These are phyloP conservation scores for Girardinus metallicus DNA, from an alignment of 2,797 vertebrate genomes.

Conservation along the genomic window DNA sequence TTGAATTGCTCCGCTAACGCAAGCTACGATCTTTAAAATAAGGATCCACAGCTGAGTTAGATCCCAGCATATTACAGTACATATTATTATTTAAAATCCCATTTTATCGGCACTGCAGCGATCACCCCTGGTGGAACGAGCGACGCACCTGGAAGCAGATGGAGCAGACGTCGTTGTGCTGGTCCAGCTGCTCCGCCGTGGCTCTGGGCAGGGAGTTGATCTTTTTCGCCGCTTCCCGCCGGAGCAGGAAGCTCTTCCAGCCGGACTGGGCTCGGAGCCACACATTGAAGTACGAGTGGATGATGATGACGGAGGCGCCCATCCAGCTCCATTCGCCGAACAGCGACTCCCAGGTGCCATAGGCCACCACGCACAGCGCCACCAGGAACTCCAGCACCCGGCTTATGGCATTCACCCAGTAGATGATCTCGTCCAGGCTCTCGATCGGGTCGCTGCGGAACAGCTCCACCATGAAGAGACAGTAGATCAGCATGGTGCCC, in stretches of 20 bases:
- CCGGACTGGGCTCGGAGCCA: conserved; percentile 89
- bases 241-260: conserved; percentile 89
- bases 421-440: conserved; percentile 88
- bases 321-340: conserved; percentile 93
- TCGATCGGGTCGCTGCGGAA: conserved; percentile 80
- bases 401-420: conserved; percentile 87
- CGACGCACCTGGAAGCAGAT: conserved; percentile 90
- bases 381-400: conserved; percentile 89
- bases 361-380: conserved; percentile 88
- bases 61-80: not conserved
- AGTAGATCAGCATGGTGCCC: conserved; percentile 88
- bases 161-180: conserved; percentile 86
- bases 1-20: too few species aligned
- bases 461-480: conserved; percentile 87
- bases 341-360: conserved; percentile 88
- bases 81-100: not conserved
- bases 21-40: not conserved
- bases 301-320: conserved; percentile 88
- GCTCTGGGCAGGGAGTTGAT: conserved; percentile 85
- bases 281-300: conserved; percentile 92
- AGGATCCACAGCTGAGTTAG: not conserved
- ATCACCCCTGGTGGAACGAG: not conserved
- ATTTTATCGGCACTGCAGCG: not conserved
- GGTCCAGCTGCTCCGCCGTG: conserved; percentile 78
- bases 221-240: conserved; percentile 86